Conservation (phyloP, 2,113 vertebrate species). For the Corythoichthys intestinalis region DNA sequence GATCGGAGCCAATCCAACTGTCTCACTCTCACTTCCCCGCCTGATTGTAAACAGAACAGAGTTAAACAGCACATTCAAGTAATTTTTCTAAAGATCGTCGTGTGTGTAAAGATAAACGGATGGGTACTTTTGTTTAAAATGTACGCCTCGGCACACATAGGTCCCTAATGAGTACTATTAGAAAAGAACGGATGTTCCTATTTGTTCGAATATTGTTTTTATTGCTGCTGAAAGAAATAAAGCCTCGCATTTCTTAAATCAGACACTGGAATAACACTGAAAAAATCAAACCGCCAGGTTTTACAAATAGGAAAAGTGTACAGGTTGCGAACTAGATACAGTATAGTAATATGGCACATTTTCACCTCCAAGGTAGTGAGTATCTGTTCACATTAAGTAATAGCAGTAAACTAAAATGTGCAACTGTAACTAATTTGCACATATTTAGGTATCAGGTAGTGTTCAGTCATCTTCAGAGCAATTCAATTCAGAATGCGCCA, state of each 20-base stretch:
- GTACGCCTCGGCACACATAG: no score
- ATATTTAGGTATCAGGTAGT: neutral
- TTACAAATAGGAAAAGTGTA: no score
- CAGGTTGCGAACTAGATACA: no score
- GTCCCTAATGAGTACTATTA: neutral
- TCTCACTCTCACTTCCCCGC: conserved; percentile 75
- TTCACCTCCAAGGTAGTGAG: neutral
- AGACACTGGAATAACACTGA: neutral
- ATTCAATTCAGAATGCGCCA: neutral
- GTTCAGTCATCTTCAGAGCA: neutral
- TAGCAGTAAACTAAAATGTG: neutral
- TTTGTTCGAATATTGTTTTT: neutral
- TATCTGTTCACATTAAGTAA: neutral
- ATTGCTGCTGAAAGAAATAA: neutral
- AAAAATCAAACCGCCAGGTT: neutral
- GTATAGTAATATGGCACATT: no score
- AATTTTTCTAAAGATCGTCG: neutral
- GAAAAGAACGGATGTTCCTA: neutral
- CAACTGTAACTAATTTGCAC: neutral
- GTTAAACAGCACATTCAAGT: neutral
- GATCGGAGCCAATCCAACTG: conserved; percentile 84
- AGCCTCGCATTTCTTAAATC: neutral
- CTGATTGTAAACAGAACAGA: conserved; percentile 46
- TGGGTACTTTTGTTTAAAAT: neutral
- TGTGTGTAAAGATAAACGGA: neutral